Percentiles rank a stretch among this genome's conserved stretches.
phyloP scores from a whole-genome alignment of 2,113 vertebrate species.

The Seriola aureovittata region DNA sequence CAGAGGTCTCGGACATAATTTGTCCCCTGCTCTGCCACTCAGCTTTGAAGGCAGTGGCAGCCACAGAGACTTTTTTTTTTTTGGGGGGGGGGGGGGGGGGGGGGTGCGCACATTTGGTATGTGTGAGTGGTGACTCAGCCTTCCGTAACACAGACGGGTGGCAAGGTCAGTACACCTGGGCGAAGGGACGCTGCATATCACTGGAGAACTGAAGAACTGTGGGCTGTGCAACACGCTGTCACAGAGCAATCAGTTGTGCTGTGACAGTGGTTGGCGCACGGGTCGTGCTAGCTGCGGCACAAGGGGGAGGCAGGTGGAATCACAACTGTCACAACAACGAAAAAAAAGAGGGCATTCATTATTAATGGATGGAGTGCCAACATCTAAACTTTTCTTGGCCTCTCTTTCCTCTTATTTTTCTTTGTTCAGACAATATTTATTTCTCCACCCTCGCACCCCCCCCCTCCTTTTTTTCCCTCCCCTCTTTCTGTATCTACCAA shows the following conservation, averaged over 20 bases:
- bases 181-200: constrained; percentile 19
- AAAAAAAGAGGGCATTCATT: constrained; percentile 27
- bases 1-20: constrained; percentile 2
- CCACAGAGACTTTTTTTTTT: not conserved
- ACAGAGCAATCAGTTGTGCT: constrained; percentile 48
- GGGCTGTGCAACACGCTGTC: not conserved
- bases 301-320: constrained; percentile 14
- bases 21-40: constrained; percentile 13
- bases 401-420: not conserved
- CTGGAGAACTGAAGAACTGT: constrained; percentile 15
- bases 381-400: constrained; percentile 11
- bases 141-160: constrained; percentile 33
- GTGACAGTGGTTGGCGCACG: constrained; percentile 30
- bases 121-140: constrained; percentile 56
- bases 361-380: constrained; percentile 45
- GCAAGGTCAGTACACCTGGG: constrained; percentile 59
- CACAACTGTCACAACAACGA: constrained; percentile 46
- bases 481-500: not conserved
- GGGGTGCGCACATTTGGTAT: constrained; percentile 26
- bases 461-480: not conserved
- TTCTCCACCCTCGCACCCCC: too few relatives aligned
- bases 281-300: constrained; percentile 28
- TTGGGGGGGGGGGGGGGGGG: too few relatives aligned
- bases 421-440: not conserved
- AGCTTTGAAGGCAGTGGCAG: constrained; percentile 23